Evolutionary conservation across 2,888 invertebrate genomes (phyloP), one percentile per base, ranked within the genome.

Genomic region (Carcina quercana): DNA sequence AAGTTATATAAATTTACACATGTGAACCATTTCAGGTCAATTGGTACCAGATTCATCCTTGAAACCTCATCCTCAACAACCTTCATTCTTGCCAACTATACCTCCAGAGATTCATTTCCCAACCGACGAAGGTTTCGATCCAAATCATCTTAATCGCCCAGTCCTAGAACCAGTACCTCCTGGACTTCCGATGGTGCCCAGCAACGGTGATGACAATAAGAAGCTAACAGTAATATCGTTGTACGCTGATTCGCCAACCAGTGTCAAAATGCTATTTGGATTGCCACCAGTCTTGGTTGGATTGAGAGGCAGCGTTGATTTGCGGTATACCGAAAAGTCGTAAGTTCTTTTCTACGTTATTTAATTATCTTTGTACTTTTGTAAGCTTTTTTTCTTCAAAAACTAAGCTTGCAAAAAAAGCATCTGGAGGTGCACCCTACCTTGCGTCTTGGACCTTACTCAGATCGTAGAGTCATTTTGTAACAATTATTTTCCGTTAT

Each of bases 221-320:
- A 84, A 83, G 34, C 60, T 88, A 32, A 68, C 85, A 19, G 86
- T 88, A 1, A 72, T 88, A 21, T 86, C 87, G 0, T 60, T 95
- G 43, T 91, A 93, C 63, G 89, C 94, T 2, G 86, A 95, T 35
- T 92, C 94, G 45, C 89, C 93, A 0, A 89, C 90, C 12, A 91
- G 93, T 15, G 89, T 95, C 5, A 89, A 93, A 42, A 87, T 96
- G 58, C 87, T 93, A 7, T 95, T 96, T 62, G 91, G 91, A 3
- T 89, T 96, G 6, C 95, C 96, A 0, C 85, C 89, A 12, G 87
- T 94, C 1, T 87, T 94, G 44, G 94, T 96, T 5, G 95, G 95
- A 15, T 83, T 96, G 25, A 91, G 93, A 52, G 96, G 96, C 34
- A 89, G 94, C 42, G 93, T 96, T 2, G 95, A 96, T 69, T 84